Conservation (phyloP, 2,888 invertebrate genomes). For the Cryptophagus acutangulus region DNA sequence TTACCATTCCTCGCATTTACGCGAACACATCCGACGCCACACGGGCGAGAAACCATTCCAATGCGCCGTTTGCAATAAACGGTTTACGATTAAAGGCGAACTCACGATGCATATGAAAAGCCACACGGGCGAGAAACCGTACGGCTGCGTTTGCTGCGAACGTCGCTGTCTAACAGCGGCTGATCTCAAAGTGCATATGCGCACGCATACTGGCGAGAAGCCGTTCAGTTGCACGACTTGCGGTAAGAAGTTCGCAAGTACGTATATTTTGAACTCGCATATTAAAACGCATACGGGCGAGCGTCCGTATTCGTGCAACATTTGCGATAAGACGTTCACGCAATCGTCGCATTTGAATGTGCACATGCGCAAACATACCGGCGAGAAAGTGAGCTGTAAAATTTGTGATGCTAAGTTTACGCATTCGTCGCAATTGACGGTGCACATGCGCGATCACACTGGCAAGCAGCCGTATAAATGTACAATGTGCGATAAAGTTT, state of each 20-base stretch:
- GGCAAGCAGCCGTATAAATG: conserved; percentile 45
- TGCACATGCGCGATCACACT: conserved; percentile 45
- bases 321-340: conserved; percentile 57
- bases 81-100: conserved; percentile 44
- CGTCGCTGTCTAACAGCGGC: conserved; percentile 53
- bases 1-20: conserved; percentile 44
- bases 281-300: conserved; percentile 60
- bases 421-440: conserved; percentile 45
- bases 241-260: conserved; percentile 55
- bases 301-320: conserved; percentile 54
- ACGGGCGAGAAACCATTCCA: conserved; percentile 46
- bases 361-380: conserved; percentile 57
- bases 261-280: conserved; percentile 57
- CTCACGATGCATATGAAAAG: conserved; percentile 52
- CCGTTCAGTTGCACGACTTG: conserved; percentile 41
- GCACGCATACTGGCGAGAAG: conserved; percentile 45
- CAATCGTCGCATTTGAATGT: conserved; percentile 57
- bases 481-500: conserved; percentile 42
- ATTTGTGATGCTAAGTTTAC: conserved; percentile 42
- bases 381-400: conserved; percentile 48
- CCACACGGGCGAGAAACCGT: conserved; percentile 53
- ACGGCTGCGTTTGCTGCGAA: conserved; percentile 54
- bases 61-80: conserved; percentile 42
- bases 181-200: conserved; percentile 52
- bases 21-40: conserved; percentile 43